These are phyloP conservation scores for Sciurus vulgaris DNA, from an alignment of 2,797 vertebrate genomes.

Conservation along the genomic window DNA sequence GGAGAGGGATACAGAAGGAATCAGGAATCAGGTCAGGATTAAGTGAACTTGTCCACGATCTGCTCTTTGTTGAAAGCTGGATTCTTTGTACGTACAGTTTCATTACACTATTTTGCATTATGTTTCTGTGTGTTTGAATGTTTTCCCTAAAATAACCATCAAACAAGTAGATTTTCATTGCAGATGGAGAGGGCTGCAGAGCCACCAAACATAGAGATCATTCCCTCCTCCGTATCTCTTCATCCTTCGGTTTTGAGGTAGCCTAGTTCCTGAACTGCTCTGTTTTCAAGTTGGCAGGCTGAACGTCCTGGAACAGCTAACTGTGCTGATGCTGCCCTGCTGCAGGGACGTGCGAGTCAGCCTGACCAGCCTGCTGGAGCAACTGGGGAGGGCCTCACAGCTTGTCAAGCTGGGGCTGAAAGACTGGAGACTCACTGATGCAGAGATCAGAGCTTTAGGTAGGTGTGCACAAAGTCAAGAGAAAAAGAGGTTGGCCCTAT, in stretches of 20 bases:
- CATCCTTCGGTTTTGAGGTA: not conserved
- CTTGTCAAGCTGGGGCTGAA: constrained; percentile 79
- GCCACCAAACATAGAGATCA: not conserved
- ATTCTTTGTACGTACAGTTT: not conserved
- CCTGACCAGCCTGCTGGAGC: constrained; percentile 68
- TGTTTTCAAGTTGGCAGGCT: constrained; percentile 77
- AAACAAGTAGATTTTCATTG: not conserved
- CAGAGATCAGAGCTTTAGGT: constrained; percentile 81
- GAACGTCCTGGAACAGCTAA: constrained; percentile 70
- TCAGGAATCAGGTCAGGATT: not conserved
- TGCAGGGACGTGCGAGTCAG: not conserved
- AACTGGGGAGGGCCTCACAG: constrained; percentile 63
- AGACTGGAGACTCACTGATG: constrained; percentile 81
- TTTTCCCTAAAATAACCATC: not conserved
- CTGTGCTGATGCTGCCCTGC: constrained; percentile 80
- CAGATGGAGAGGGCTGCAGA: not conserved
- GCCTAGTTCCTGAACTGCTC: not conserved
- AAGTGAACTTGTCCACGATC: not conserved
- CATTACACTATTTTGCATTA: not conserved
- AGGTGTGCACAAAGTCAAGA: constrained; percentile 12
- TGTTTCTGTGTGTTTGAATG: not conserved
- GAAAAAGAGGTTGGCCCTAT: not conserved
- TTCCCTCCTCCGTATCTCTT: not conserved
- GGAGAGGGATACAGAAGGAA: not conserved
- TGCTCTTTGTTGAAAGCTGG: not conserved